Evolutionary conservation across 1,140 invertebrate genomes (phyloP).

Genomic region (Bombus pyrosoma): DNA sequence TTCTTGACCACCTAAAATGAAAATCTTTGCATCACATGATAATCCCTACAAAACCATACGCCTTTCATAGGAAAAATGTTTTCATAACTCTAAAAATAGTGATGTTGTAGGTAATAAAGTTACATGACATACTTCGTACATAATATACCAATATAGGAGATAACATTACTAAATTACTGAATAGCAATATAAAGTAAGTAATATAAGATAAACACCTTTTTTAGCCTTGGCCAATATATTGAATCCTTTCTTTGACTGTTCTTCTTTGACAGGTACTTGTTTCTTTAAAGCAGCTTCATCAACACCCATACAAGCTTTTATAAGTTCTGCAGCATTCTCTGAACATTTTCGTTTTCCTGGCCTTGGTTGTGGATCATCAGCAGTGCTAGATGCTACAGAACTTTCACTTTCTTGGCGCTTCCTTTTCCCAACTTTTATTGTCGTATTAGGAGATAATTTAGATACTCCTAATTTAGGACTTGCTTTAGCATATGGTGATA

Average conservation of each 20-base stretch:
- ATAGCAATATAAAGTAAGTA: constrained; percentile 36
- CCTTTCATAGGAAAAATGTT: constrained; percentile 1
- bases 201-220: constrained; percentile 77
- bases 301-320: constrained; percentile 87
- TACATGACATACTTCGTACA: constrained; percentile 27
- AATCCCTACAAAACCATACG: neutral
- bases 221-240: constrained; percentile 80
- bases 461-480: constrained; percentile 74
- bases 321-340: constrained; percentile 87
- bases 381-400: constrained; percentile 85
- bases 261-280: constrained; percentile 80
- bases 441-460: constrained; percentile 75
- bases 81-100: constrained; percentile 15
- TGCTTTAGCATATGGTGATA: constrained; percentile 81
- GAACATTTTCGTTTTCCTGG: constrained; percentile 86
- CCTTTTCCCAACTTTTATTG: constrained; percentile 83
- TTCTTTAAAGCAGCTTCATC: constrained; percentile 83
- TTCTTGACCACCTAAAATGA: constrained; percentile 24
- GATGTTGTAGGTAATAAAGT: constrained; percentile 25
- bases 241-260: constrained; percentile 80
- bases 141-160: constrained; percentile 28
- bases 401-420: constrained; percentile 91
- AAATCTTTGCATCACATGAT: constrained; percentile 23
- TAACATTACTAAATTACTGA: constrained; percentile 40
- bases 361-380: constrained; percentile 84